Percentiles rank a stretch among this genome's conserved stretches.
Conservation (phyloP, 37 sponge, comb jelly and placozoan genomes). For the Haliclona indistincta region DNA sequence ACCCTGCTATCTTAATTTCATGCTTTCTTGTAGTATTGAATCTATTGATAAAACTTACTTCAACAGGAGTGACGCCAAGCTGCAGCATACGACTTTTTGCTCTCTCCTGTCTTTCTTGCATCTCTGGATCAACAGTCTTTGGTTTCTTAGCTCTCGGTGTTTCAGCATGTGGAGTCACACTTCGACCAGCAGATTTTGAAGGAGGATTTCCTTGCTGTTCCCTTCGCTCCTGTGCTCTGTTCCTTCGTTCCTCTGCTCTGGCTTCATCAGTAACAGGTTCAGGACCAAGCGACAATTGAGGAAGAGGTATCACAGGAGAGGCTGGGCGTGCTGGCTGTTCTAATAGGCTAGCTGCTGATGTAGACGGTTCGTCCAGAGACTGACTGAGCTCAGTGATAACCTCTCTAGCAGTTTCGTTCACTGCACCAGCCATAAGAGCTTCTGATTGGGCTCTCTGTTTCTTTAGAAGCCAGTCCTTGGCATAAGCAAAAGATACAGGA, state of each 20-base stretch:
- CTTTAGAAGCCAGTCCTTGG: conserved; percentile 8
- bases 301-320: not conserved
- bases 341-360: not conserved
- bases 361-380: not conserved
- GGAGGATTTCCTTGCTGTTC: not conserved
- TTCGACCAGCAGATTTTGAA: too few species aligned
- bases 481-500: conserved; percentile 2
- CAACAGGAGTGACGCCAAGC: not conserved
- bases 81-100: not conserved
- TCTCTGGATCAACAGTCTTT: not conserved
- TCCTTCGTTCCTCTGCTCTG: not conserved
- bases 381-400: not conserved
- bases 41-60: not conserved
- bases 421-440: not conserved
- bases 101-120: not conserved
- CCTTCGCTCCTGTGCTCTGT: not conserved
- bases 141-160: not conserved
- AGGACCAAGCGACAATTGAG: not conserved
- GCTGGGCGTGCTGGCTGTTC: not conserved
- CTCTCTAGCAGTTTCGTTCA: not conserved
- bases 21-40: not conserved
- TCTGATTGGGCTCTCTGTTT: not conserved
- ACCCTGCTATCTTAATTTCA: too few species aligned
- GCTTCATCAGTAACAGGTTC: not conserved
- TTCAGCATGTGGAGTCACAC: too few species aligned